phyloP scores from a whole-genome alignment of 2,888 invertebrate genomes.

The Agonopterix heracliana region DNA sequence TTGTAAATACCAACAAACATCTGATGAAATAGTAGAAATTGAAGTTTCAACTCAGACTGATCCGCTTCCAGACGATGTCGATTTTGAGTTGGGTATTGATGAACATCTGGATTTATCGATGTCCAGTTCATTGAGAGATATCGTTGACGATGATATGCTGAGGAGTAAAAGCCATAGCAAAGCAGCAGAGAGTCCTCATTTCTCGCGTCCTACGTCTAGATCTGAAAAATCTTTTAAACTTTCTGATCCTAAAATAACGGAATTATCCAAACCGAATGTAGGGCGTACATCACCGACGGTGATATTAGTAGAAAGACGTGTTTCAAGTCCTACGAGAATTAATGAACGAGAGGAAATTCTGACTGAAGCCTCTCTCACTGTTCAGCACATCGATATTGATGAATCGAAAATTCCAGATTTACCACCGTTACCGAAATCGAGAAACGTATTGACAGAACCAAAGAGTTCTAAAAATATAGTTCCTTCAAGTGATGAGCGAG shows the following conservation, averaged over 20 bases:
- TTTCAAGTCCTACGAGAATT: constrained; percentile 77
- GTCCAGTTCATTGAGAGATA: constrained; percentile 63
- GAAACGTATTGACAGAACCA: constrained; percentile 26
- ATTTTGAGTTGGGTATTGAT: constrained; percentile 77
- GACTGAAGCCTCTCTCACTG: constrained; percentile 80
- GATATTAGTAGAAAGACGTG: constrained; percentile 76
- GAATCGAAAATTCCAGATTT: constrained; percentile 61
- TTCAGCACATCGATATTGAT: constrained; percentile 78
- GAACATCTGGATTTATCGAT: constrained; percentile 64
- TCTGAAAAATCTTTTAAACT: constrained; percentile 71
- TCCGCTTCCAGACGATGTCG: constrained; percentile 86
- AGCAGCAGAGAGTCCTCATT: constrained; percentile 59
- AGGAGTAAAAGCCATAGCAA: constrained; percentile 65
- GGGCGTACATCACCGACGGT: constrained; percentile 79
- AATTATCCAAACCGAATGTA: constrained; percentile 69
- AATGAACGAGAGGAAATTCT: constrained; percentile 78
- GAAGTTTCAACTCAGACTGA: constrained; percentile 91
- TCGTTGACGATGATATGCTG: constrained; percentile 73
- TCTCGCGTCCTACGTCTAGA: constrained; percentile 72
- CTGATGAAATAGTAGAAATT: constrained; percentile 75
- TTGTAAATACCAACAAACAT: constrained; percentile 26
- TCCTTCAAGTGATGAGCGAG: constrained; percentile 33
- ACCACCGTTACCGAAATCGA: constrained; percentile 60
- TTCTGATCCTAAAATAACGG: constrained; percentile 73
- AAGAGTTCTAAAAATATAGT: constrained; percentile 29